Evolutionary conservation across 1,140 invertebrate genomes (phyloP), one percentile per base, ranked within the genome.

Genomic region (Aphidius gifuensis): DNA sequence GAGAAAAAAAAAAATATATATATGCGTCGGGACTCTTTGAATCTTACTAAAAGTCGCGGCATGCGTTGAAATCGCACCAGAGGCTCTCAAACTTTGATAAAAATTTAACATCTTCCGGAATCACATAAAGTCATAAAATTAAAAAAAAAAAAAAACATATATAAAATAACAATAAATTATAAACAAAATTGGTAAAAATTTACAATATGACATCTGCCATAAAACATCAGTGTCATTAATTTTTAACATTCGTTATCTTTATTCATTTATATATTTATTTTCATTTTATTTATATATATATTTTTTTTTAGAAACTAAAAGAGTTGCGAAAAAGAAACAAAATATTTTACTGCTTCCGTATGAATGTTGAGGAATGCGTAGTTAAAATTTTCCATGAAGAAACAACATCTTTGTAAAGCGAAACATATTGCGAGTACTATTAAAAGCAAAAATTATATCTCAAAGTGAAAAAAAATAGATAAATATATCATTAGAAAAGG

Each of bases 31-130:
- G n/a, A 6, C 43, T 11, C 53, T 55, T 55, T 55, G 53, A 55
- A 55, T 40, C 53, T 55, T 55, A 9, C 21, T 9, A 43, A 44
- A 55, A 55, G 53, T 55, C 53, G 53, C 53, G 39, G 53, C 53
- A 55, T 16, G 53, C 40, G 39, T 42, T n/a, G 53, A 55, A 42
- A 38, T 38, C 40, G 53, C 40, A 21, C 53, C n/a, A 55, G 53
- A 55, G 53, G 39, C 40, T 55, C 53, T 55, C 53, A 55, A 55
- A 38, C 43, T 11, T 55, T n/a, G 9, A 23, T 38, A 53, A 16
- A 55, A 55, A n/a, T 21, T 21, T 55, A 38, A 38, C 40, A 55
- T 42, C 53, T 42, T 55, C 23, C 23, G 23, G 23, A 32, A 32
- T 32, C 23, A 32, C 23, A 32, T 32, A 32, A 32, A 32, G 23